Evolutionary conservation across 2,888 invertebrate species (phyloP), one percentile per base, ranked within the genome.

Genomic region (Tiliacea aurago): DNA sequence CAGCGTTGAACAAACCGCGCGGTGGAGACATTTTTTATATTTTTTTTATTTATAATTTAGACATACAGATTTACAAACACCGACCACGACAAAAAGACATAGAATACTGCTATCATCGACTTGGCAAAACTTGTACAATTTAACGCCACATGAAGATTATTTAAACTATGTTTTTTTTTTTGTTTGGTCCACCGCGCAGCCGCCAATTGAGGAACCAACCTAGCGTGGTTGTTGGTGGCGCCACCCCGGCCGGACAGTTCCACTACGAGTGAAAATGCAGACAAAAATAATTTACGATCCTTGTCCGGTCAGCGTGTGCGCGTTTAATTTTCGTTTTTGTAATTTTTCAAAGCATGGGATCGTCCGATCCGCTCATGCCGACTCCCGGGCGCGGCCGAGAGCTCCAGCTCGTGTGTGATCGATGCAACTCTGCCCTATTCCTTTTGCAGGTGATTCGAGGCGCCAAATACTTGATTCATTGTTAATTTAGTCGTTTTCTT

Each of bases 381-480:
- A 2, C 78, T 75, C 86, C 86, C 78, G 81, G 63, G 15, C 47
- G 66, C 78, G 75, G 78, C 83, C 86, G 85, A 86, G 83, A 84
- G 78, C 86, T 85, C 85, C 87, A 74, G 81, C 70, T 77, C 80
- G 84, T 77, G 76, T 78, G 78, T 79, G 78, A 72, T 80, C 82
- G 80, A 86, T 88, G 89, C 87, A 84, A 82, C 82, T 76, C 85
- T 87, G 91, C 90, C 90, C 66, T 61, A 47, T 65, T 87, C 87
- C 88, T 83, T 78, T 41, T 71, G 80, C 80, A 76, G 86, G 89
- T 85, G 88, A 83, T 78, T 84, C 72, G 90, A 89, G 90, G 90
- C 93, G 92, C 90, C 91, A 86, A 90, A 91, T 91, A 80, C 86
- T 91, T 90, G 92, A 89, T 87, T 86, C 87, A 59, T 85, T 87